These are phyloP conservation scores for Sylvia atricapilla DNA, from an alignment of 2,113 vertebrate species.

Conservation along the genomic window DNA sequence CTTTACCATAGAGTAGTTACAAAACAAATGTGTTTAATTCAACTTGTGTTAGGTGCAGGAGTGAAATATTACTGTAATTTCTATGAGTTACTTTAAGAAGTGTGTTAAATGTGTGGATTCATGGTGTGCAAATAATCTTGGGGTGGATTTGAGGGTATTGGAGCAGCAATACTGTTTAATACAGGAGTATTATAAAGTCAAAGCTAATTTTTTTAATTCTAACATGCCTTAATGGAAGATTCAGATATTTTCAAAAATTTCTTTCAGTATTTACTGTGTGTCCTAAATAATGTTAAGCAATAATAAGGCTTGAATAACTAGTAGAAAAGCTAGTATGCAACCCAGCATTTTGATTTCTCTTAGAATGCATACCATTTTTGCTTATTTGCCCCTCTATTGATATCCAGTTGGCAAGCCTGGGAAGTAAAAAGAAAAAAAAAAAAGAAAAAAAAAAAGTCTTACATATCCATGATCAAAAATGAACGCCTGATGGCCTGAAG, in stretches of 20 bases:
- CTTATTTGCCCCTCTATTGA: conserved; percentile 69
- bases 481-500: conserved; percentile 83
- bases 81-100: neutral
- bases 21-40: neutral
- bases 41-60: neutral
- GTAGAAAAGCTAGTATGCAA: neutral
- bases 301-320: neutral
- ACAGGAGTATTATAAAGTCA: neutral
- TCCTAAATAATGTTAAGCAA: neutral
- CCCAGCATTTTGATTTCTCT: conserved; percentile 33
- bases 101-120: neutral
- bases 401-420: conserved; percentile 73
- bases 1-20: neutral
- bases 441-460: conserved; percentile 48
- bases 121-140: neutral
- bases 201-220: neutral
- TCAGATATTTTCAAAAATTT: neutral
- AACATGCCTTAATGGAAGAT: neutral
- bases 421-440: conserved; percentile 37
- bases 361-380: conserved; percentile 66
- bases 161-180: neutral
- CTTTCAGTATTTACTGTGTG: neutral
- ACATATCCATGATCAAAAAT: conserved; percentile 88
- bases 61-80: neutral
- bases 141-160: neutral